Evolutionary conservation across 2,797 vertebrate species (phyloP).

Genomic region (Helostoma temminkii): DNA sequence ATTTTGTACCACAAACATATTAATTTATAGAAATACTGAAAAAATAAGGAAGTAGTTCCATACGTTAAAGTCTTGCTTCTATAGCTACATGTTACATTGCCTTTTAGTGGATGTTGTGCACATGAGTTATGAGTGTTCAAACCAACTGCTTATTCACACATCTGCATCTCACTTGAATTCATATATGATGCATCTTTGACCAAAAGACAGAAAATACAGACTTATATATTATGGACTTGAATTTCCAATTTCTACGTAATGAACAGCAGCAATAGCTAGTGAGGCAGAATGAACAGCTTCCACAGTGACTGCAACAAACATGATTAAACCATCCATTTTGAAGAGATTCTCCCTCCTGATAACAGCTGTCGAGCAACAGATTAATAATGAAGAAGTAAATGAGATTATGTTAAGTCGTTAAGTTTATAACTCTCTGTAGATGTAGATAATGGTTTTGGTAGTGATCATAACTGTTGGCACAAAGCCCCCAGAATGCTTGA

Average conservation of each 20-base stretch:
- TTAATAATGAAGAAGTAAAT: conserved; percentile 79
- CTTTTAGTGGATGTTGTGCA: not conserved
- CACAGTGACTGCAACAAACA: conserved; percentile 41
- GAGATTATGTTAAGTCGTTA: conserved; percentile 72
- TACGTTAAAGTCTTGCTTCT: not conserved
- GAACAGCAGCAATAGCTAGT: conserved; percentile 12
- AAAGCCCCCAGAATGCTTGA: conserved; percentile 55
- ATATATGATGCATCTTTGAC: not conserved
- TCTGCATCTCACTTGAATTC: not conserved
- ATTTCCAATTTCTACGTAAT: not conserved
- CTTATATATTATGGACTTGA: too few species aligned
- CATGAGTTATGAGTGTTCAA: not conserved
- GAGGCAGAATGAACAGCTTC: conserved; percentile 23
- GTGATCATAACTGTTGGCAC: conserved; percentile 59
- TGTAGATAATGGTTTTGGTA: conserved; percentile 62
- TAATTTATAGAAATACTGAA: too few species aligned
- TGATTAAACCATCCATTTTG: conserved; percentile 45
- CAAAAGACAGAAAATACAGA: not conserved
- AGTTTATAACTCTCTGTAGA: conserved; percentile 69
- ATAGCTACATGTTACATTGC: not conserved
- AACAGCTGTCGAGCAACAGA: conserved; percentile 66
- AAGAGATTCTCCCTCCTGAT: conserved; percentile 52
- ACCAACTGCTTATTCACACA: not conserved
- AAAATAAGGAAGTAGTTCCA: not conserved
- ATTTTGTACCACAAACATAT: conserved; percentile 7